These are phyloP conservation scores for Entomobrya multifasciata DNA, from an alignment of 2,888 invertebrate species.

Conservation along the genomic window DNA sequence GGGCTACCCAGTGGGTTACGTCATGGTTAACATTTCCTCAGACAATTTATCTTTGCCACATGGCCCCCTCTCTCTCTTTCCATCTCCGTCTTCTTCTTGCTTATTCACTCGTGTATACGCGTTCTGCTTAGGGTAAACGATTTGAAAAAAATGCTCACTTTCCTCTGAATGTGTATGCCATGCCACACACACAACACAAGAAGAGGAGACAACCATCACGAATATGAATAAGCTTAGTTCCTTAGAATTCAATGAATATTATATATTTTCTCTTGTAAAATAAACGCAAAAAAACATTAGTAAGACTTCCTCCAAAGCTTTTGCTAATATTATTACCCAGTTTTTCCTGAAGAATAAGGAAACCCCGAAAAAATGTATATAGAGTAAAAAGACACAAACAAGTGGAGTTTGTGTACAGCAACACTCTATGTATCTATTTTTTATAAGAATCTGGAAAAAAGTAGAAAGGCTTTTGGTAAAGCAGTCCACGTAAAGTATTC, in stretches of 20 bases:
- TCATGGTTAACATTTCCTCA: slow-evolving; percentile 75
- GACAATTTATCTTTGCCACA: slow-evolving; percentile 75
- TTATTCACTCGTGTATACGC: slow-evolving; percentile 60
- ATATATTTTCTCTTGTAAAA: slow-evolving; percentile 26
- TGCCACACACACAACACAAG: slow-evolving; percentile 35
- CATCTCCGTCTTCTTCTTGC: slow-evolving; percentile 31
- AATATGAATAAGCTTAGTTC: slow-evolving; percentile 44
- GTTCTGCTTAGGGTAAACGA: slow-evolving; percentile 61
- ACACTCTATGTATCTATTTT: slow-evolving; percentile 22
- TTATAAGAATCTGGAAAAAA: slow-evolving; percentile 32
- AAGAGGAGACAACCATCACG: not conserved
- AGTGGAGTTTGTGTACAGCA: not conserved
- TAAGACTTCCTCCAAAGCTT: slow-evolving; percentile 63
- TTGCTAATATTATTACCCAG: slow-evolving; percentile 70
- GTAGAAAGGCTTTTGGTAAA: slow-evolving; percentile 22
- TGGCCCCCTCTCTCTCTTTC: slow-evolving; percentile 59
- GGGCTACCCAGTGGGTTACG: slow-evolving; percentile 74
- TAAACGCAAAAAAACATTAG: slow-evolving; percentile 55
- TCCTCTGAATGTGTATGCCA: slow-evolving; percentile 11
- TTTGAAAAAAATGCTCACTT: slow-evolving; percentile 68
- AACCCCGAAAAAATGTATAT: too few species aligned
- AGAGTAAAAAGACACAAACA: slow-evolving; percentile 22
- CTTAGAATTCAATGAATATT: slow-evolving; percentile 66
- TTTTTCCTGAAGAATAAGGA: slow-evolving; percentile 43
- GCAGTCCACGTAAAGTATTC: slow-evolving; percentile 59